A percentile compares a stretch with the other conserved stretches of the same genome.
Evolutionary conservation across 2,113 vertebrate species (phyloP).

Genomic region (Cepphus grylle): DNA sequence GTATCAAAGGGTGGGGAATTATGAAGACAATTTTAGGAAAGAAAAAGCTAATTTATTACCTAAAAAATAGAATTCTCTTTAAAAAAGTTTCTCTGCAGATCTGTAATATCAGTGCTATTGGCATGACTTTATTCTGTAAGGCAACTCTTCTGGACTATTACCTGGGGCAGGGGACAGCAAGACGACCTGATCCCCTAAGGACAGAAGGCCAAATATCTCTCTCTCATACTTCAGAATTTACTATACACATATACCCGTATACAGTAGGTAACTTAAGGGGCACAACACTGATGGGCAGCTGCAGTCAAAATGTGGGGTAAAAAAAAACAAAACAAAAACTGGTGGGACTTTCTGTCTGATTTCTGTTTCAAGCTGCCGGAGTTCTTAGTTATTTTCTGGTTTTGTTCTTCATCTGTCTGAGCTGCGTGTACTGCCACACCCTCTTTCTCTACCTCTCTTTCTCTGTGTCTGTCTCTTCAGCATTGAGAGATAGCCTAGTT

Average conservation of each 20-base stretch:
- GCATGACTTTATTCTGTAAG: not conserved
- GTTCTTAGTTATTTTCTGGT: not conserved
- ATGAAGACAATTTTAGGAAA: not conserved
- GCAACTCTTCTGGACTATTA: not conserved
- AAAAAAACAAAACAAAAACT: not conserved
- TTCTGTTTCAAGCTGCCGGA: not conserved
- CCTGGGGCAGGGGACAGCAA: not conserved
- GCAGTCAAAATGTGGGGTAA: not conserved
- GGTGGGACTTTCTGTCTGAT: not conserved
- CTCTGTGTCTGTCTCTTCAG: not conserved
- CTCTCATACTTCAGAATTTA: not conserved
- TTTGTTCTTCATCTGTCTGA: not conserved
- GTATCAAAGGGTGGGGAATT: not conserved
- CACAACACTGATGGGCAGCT: not conserved
- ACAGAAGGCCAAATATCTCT: not conserved
- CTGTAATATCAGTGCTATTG: not conserved
- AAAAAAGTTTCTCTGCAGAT: not conserved
- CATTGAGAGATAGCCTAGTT: not conserved
- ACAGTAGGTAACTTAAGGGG: not conserved
- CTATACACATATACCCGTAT: not conserved
- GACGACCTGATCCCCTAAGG: not conserved
- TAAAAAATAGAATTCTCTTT: not conserved
- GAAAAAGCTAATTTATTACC: not conserved
- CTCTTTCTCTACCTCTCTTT: not conserved
- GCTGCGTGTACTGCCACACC: not conserved